Conservation (phyloP, 2,888 invertebrate species). For the Parnassius apollo region DNA sequence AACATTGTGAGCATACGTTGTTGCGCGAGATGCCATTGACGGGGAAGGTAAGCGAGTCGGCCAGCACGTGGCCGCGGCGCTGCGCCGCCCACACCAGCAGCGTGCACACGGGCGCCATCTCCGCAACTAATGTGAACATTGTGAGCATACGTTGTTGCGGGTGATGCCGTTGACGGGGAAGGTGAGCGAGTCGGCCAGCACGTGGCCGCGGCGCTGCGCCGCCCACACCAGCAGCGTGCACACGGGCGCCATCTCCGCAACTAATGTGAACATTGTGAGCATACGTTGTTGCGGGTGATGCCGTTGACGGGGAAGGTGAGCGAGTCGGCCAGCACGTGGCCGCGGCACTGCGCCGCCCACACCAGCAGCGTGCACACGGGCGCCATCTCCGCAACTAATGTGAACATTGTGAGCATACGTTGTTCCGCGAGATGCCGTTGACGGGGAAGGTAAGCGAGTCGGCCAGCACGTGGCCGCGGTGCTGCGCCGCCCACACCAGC, state of each 20-base stretch:
- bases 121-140: slow-evolving; percentile 43
- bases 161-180: slow-evolving; percentile 98
- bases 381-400: slow-evolving; percentile 85
- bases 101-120: slow-evolving; percentile 96
- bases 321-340: slow-evolving; percentile 94
- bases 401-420: slow-evolving; percentile 67
- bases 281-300: slow-evolving; percentile 92
- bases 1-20: too few relatives aligned
- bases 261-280: too few relatives aligned
- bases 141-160: slow-evolving; percentile 86
- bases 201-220: slow-evolving; percentile 90
- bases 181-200: slow-evolving; percentile 96
- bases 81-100: slow-evolving; percentile 93
- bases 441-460: slow-evolving; percentile 98
- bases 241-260: slow-evolving; percentile 93
- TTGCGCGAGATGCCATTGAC: too few relatives aligned
- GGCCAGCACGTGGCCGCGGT: slow-evolving; percentile 92
- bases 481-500: slow-evolving; percentile 92
- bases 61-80: slow-evolving; percentile 42
- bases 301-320: slow-evolving; percentile 98
- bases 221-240: slow-evolving; percentile 95
- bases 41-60: too few relatives aligned
- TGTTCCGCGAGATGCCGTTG: slow-evolving; percentile 95
- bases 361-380: slow-evolving; percentile 95
- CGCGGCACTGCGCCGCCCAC: slow-evolving; percentile 92